Percentiles rank a stretch among this genome's conserved stretches.
These are phyloP conservation scores for Scaeva pyrastri DNA, from an alignment of 2,888 invertebrate species.

Conservation along the genomic window DNA sequence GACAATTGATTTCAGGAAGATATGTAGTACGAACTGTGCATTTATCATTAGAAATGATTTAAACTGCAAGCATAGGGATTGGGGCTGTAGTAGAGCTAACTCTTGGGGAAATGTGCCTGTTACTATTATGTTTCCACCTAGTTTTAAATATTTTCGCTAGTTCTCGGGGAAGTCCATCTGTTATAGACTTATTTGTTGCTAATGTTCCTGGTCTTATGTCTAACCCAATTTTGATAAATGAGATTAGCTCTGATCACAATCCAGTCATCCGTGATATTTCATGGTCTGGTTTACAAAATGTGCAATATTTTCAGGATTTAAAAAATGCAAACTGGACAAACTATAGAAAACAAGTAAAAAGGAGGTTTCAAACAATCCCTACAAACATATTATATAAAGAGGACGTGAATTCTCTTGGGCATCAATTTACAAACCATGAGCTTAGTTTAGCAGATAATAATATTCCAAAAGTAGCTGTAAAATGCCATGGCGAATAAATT, in stretches of 20 bases:
- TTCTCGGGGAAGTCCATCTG: conserved; percentile 2
- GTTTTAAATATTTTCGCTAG: neutral
- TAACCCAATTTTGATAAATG: neutral
- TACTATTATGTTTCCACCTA: neutral
- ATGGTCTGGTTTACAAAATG: neutral
- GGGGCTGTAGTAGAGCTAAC: neutral
- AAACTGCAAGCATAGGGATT: neutral
- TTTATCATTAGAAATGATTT: too few species aligned
- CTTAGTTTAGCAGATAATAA: too few species aligned
- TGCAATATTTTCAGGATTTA: conserved; percentile 5
- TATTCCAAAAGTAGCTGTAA: too few species aligned
- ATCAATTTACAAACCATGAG: too few species aligned
- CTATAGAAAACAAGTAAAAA: neutral
- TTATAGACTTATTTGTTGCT: neutral
- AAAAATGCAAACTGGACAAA: neutral
- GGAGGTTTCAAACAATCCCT: neutral
- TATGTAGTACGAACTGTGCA: too few species aligned
- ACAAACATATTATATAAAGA: neutral
- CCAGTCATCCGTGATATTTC: neutral
- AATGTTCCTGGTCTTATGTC: conserved; percentile 2
- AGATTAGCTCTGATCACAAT: conserved; percentile 6
- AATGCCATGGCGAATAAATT: too few species aligned
- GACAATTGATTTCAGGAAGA: too few species aligned
- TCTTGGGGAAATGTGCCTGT: neutral
- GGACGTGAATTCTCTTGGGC: neutral